A percentile compares a stretch with the other conserved stretches of the same genome.
Evolutionary conservation across 2,888 invertebrate species (phyloP).

Genomic region (Caenorhabditis panamensis): DNA sequence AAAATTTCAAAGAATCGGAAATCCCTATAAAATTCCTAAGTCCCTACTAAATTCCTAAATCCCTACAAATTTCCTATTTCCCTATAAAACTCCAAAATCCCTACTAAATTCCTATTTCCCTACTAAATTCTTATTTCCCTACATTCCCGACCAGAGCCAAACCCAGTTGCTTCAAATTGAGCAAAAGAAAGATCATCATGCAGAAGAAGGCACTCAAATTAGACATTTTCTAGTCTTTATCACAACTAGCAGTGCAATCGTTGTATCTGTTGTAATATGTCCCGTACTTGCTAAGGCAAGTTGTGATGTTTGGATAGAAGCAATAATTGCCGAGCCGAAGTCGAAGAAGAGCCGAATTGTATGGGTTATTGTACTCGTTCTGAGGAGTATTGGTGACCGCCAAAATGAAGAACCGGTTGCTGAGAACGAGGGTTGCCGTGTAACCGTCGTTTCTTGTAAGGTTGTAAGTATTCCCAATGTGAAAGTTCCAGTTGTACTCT

Average conservation of each 20-base stretch:
- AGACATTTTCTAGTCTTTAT: neutral
- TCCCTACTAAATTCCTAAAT: no score
- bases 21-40: no score
- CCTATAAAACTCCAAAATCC: no score
- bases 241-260: slow-evolving; percentile 1
- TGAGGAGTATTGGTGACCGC: slow-evolving; percentile 3
- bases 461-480: slow-evolving; percentile 2
- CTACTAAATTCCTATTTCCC: no score
- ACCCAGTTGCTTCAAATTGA: no score
- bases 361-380: neutral
- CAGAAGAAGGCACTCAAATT: no score
- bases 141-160: no score
- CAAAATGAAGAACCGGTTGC: slow-evolving; percentile 2
- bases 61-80: no score
- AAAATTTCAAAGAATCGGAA: no score
- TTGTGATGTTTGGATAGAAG: neutral
- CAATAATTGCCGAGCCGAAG: neutral
- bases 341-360: neutral
- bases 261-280: neutral
- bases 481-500: slow-evolving; percentile 8
- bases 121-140: no score
- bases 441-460: neutral
- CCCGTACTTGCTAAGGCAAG: neutral
- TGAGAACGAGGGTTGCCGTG: neutral
- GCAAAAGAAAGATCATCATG: no score